Conservation (phyloP, 1,140 invertebrate species). For the Pseudomyrmex dendroicus region DNA sequence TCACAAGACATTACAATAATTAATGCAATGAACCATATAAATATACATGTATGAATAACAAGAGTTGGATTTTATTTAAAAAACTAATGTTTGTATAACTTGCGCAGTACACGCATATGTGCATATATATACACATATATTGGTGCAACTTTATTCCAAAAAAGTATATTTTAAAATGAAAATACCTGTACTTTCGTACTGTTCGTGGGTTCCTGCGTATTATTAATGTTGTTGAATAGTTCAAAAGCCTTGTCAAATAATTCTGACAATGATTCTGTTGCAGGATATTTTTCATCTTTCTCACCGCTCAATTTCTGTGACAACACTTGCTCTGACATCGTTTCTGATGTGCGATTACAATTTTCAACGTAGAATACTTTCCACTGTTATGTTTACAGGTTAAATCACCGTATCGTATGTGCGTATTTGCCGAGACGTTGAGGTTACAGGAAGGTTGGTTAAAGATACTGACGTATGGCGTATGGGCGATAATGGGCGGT, state of each 20-base stretch:
- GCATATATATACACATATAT: neutral
- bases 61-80: neutral
- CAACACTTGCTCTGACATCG: constrained; percentile 21
- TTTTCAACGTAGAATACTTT: neutral
- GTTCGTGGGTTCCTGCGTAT: constrained; percentile 87
- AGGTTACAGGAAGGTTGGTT: neutral
- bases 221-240: constrained; percentile 86
- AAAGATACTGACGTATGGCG: neutral
- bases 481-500: too few relatives aligned
- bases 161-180: neutral
- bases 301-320: constrained; percentile 5
- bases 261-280: constrained; percentile 80
- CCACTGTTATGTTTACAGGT: neutral
- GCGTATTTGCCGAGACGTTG: neutral
- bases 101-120: too few relatives aligned
- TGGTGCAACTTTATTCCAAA: neutral
- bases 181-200: constrained; percentile 87
- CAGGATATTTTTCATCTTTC: constrained; percentile 61
- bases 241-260: constrained; percentile 88
- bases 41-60: neutral
- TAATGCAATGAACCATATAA: too few relatives aligned
- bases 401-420: neutral
- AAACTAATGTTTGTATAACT: neutral
- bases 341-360: neutral
- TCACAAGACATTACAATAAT: constrained; percentile 12